These are phyloP conservation scores for Fregata magnificens DNA, from an alignment of 2,113 vertebrate species.

Conservation along the genomic window DNA sequence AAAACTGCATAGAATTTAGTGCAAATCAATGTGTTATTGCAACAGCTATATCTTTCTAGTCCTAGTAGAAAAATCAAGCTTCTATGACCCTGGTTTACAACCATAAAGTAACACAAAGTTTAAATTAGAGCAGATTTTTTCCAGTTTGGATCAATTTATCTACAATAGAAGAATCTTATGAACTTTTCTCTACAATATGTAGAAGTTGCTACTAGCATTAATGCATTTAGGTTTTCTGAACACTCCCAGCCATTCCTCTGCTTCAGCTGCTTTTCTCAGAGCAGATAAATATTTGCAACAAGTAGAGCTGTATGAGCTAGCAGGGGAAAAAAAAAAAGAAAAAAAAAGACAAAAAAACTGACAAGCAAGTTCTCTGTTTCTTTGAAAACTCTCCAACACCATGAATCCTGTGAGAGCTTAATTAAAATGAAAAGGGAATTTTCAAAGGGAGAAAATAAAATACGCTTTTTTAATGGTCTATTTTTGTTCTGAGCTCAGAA, in stretches of 20 bases:
- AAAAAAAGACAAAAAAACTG: background rate
- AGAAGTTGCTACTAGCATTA: slow-evolving; percentile 23
- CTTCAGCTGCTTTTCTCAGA: slow-evolving; percentile 10
- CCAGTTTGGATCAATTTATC: background rate
- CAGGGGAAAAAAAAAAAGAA: rapidly evolving
- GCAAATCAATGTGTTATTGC: slow-evolving; percentile 16
- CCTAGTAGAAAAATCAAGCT: background rate
- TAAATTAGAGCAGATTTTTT: background rate
- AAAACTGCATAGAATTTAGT: slow-evolving; percentile 9
- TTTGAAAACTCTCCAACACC: slow-evolving; percentile 60
- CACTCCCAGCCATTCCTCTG: background rate
- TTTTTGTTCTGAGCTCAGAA: slow-evolving; percentile 32
- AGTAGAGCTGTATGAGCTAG: slow-evolving; percentile 15
- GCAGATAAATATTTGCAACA: slow-evolving; percentile 25
- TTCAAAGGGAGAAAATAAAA: slow-evolving; percentile 48
- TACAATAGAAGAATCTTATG: background rate
- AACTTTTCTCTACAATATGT: background rate
- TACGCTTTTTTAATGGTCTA: slow-evolving; percentile 34
- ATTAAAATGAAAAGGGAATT: slow-evolving; percentile 57
- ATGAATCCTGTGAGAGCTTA: slow-evolving; percentile 42
- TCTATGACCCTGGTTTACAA: background rate
- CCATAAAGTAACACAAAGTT: background rate
- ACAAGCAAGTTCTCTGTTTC: slow-evolving; percentile 32
- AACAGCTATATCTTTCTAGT: background rate
- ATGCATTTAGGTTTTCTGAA: slow-evolving; percentile 24